phyloP scores from a whole-genome alignment of 2,797 vertebrate genomes.

The Lemur catta region DNA sequence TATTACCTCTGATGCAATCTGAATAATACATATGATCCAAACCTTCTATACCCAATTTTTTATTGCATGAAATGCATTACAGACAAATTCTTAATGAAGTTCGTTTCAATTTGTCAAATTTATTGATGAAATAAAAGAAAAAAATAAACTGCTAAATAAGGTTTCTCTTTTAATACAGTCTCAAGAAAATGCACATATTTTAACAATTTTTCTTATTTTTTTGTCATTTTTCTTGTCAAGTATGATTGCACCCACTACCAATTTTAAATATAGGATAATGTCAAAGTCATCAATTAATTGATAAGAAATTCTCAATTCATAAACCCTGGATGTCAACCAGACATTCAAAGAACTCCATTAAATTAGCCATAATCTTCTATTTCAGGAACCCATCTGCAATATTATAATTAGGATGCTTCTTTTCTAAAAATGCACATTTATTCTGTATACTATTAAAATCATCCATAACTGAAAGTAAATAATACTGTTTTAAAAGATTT shows the following conservation, averaged over 20 bases:
- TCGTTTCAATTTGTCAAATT: background rate
- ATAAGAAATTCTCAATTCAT: slow-evolving; percentile 43
- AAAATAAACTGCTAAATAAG: background rate
- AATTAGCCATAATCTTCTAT: slow-evolving; percentile 59
- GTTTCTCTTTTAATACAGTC: background rate
- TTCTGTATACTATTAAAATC: slow-evolving; percentile 68
- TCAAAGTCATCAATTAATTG: slow-evolving; percentile 27
- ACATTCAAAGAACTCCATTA: slow-evolving; percentile 58
- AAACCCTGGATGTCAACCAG: slow-evolving; percentile 13
- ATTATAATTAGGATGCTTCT: slow-evolving; percentile 71
- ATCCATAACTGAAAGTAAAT: slow-evolving; percentile 46
- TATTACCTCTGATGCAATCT: background rate
- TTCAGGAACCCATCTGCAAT: slow-evolving; percentile 70
- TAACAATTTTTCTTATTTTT: background rate
- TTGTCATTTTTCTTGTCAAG: background rate
- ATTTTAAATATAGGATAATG: slow-evolving; percentile 41
- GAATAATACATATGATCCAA: background rate
- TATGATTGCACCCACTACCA: background rate
- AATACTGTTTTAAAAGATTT: slow-evolving; percentile 60
- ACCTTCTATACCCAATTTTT: background rate
- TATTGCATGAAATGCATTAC: background rate
- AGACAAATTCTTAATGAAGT: background rate
- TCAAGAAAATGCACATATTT: background rate
- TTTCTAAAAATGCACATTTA: slow-evolving; percentile 6
- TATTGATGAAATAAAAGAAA: background rate